A percentile compares a stretch with the other conserved stretches of the same genome.
Conservation (phyloP, 2,888 invertebrate species). For the Lucinisca nassula region DNA sequence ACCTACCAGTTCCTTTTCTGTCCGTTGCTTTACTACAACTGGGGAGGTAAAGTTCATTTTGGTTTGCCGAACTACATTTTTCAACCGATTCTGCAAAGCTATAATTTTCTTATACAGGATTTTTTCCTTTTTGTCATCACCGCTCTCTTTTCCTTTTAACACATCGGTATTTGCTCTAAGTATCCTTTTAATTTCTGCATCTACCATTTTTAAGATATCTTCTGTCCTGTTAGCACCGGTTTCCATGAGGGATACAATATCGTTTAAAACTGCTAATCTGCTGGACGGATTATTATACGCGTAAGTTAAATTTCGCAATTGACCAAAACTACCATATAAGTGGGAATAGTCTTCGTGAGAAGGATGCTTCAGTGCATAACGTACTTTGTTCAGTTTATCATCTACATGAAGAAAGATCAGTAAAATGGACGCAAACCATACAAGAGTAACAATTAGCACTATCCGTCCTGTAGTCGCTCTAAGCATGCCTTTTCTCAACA, state of each 20-base stretch:
- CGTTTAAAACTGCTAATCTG: neutral
- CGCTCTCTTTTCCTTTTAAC: neutral
- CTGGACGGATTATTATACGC: neutral
- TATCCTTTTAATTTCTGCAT: neutral
- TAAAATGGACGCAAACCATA: neutral
- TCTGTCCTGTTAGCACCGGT: neutral
- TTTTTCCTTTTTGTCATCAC: neutral
- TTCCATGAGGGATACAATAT: neutral
- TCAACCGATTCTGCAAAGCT: neutral
- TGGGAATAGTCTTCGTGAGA: neutral
- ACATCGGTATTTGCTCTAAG: neutral
- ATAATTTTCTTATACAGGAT: neutral
- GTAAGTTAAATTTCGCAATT: neutral
- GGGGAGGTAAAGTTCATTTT: too few relatives aligned
- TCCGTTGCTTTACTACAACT: too few relatives aligned
- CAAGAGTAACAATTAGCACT: neutral
- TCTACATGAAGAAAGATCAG: neutral
- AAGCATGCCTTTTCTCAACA: neutral
- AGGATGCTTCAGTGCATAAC: neutral
- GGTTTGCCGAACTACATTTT: neutral
- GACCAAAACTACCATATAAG: neutral
- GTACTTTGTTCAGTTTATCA: neutral
- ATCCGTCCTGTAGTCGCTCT: neutral
- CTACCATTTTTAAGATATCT: neutral
- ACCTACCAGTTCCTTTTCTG: too few relatives aligned